Percentiles rank a stretch among this genome's conserved stretches.
Evolutionary conservation across 1,140 invertebrate genomes (phyloP).

Genomic region (Acromyrmex echinatior): DNA sequence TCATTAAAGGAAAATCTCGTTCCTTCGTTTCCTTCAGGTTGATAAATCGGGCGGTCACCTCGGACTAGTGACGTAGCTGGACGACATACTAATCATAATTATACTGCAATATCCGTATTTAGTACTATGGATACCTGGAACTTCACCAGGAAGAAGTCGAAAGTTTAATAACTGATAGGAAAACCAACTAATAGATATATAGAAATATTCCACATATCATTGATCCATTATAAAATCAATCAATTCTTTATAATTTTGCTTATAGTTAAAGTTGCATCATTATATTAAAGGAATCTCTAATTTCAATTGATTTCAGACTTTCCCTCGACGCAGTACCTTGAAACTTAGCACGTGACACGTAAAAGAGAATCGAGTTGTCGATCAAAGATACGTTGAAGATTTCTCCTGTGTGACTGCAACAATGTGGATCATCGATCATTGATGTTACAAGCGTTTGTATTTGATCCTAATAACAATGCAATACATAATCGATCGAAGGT

Average conservation of each 20-base stretch:
- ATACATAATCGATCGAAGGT: slow-evolving; percentile 34
- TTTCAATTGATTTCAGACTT: slow-evolving; percentile 29
- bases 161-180: neutral
- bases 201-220: neutral
- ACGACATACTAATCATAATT: slow-evolving; percentile 21
- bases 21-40: neutral
- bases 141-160: neutral
- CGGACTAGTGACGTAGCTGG: neutral
- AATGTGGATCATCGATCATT: slow-evolving; percentile 34
- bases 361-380: slow-evolving; percentile 29
- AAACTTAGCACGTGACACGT: neutral
- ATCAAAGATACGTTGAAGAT: slow-evolving; percentile 34
- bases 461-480: slow-evolving; percentile 12
- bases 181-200: neutral
- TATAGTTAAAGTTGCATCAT: neutral
- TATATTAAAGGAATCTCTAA: neutral
- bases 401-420: neutral
- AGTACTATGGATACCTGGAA: neutral
- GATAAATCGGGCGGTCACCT: slow-evolving; percentile 25
- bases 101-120: slow-evolving; percentile 17
- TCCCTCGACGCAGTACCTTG: slow-evolving; percentile 27
- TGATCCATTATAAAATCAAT: neutral
- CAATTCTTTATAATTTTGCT: neutral
- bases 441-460: slow-evolving; percentile 7
- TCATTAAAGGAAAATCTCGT: slow-evolving; percentile 35